A percentile compares a stretch with the other conserved stretches of the same genome.
These are phyloP conservation scores for Silvanus unidentatus DNA, from an alignment of 2,888 invertebrate species.

Conservation along the genomic window DNA sequence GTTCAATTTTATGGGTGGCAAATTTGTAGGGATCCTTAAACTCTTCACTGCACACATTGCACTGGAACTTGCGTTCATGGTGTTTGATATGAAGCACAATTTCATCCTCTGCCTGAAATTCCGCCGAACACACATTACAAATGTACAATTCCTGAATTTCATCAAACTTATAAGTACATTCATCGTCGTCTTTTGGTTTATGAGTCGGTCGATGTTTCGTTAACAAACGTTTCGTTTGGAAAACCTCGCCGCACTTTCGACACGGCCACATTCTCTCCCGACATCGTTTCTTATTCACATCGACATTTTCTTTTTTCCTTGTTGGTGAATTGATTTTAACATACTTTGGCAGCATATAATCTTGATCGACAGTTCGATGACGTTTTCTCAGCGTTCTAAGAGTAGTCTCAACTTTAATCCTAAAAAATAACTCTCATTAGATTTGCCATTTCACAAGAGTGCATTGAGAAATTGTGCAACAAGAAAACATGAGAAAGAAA, in stretches of 20 bases:
- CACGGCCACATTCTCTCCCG: slow-evolving; percentile 40
- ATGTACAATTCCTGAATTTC: slow-evolving; percentile 28
- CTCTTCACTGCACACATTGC: slow-evolving; percentile 30
- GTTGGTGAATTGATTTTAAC: no score
- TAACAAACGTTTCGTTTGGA: slow-evolving; percentile 49
- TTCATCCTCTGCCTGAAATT: slow-evolving; percentile 28
- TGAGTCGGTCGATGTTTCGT: slow-evolving; percentile 49
- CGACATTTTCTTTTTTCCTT: no score
- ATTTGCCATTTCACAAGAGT: no score
- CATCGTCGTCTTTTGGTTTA: no score
- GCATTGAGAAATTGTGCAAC: no score
- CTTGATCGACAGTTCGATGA: slow-evolving; percentile 7
- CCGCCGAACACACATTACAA: slow-evolving; percentile 32
- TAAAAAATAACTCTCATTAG: no score
- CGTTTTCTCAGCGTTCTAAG: slow-evolving; percentile 1
- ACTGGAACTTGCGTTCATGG: slow-evolving; percentile 38
- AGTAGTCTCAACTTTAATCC: no score
- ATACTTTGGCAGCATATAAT: no score
- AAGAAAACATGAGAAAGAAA: no score
- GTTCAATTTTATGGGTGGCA: slow-evolving; percentile 33
- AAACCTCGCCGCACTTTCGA: slow-evolving; percentile 48
- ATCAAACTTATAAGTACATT: slow-evolving; percentile 22
- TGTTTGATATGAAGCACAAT: slow-evolving; percentile 26
- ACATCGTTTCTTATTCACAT: neutral
- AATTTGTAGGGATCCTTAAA: slow-evolving; percentile 34